Conservation (phyloP, 2,888 invertebrate species). For the Sphecodes monilicornis region DNA sequence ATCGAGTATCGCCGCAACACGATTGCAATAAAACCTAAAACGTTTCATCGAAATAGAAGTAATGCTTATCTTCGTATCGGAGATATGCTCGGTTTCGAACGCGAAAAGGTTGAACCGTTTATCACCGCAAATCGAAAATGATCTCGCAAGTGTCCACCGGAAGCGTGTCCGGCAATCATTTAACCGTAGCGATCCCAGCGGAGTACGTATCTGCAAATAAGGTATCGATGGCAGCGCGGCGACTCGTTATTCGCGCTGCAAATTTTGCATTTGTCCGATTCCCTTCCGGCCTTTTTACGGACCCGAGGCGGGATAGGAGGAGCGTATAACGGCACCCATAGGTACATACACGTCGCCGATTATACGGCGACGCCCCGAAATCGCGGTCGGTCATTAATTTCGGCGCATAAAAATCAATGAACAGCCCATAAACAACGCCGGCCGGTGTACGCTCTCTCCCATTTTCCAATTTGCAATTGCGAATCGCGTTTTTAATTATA, state of each 20-base stretch:
- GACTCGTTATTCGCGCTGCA: slow-evolving; percentile 43
- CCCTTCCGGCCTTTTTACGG: slow-evolving; percentile 69
- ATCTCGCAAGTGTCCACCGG: slow-evolving; percentile 34
- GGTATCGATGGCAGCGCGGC: slow-evolving; percentile 64
- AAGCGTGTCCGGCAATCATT: slow-evolving; percentile 59
- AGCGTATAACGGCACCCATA: slow-evolving; percentile 72
- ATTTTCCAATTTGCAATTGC: slow-evolving; percentile 85
- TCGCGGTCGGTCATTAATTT: slow-evolving; percentile 83
- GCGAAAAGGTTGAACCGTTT: slow-evolving; percentile 24
- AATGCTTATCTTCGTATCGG: not conserved
- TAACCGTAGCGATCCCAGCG: slow-evolving; percentile 43
- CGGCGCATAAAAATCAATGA: slow-evolving; percentile 84
- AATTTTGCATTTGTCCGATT: slow-evolving; percentile 71
- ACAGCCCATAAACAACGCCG: slow-evolving; percentile 83
- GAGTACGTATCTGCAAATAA: slow-evolving; percentile 61
- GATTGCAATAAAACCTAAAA: not conserved
- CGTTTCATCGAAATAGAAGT: not conserved
- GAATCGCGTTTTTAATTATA: slow-evolving; percentile 85
- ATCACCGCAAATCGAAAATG: slow-evolving; percentile 49
- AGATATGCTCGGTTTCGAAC: not conserved
- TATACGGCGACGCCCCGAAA: slow-evolving; percentile 81
- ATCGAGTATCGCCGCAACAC: not conserved
- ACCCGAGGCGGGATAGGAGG: slow-evolving; percentile 59
- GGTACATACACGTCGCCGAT: slow-evolving; percentile 75
- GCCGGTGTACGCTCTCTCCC: slow-evolving; percentile 76